phyloP scores from a whole-genome alignment of 2,113 vertebrate genomes.

The Phaetusa simplex region DNA sequence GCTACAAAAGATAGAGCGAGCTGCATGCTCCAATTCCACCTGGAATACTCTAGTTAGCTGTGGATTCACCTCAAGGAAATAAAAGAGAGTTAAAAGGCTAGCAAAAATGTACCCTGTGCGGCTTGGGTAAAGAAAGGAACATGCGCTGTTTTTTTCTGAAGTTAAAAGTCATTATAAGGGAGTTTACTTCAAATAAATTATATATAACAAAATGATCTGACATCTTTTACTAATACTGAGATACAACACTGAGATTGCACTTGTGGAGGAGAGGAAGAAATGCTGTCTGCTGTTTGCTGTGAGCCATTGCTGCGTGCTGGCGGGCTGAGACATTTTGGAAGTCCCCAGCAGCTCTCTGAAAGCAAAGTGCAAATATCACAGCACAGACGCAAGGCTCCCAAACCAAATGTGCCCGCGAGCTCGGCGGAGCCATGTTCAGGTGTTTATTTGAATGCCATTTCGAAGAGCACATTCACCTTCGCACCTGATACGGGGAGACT shows the following conservation, averaged over 20 bases:
- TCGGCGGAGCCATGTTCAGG: neutral
- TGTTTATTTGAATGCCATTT: neutral
- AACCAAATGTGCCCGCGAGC: neutral
- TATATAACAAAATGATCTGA: neutral
- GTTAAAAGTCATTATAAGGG: neutral
- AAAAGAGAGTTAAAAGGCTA: neutral
- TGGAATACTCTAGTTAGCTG: neutral
- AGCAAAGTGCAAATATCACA: conserved; percentile 27
- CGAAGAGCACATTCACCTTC: neutral
- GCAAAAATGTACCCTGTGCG: neutral
- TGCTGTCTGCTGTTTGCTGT: neutral
- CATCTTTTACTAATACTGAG: neutral
- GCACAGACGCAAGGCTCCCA: neutral
- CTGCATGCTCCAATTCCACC: neutral
- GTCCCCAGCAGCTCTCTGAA: neutral
- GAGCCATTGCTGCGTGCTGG: neutral
- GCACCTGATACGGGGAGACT: neutral
- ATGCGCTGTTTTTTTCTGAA: neutral
- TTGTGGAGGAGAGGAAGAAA: neutral
- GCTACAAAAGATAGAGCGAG: conserved; percentile 1
- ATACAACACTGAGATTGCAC: neutral
- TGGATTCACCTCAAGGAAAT: neutral
- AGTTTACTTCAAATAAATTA: neutral
- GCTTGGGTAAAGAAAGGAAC: neutral
- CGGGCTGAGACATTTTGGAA: neutral